phyloP scores from a whole-genome alignment of 1,140 invertebrate genomes.

The Eupristina koningsbergeri region DNA sequence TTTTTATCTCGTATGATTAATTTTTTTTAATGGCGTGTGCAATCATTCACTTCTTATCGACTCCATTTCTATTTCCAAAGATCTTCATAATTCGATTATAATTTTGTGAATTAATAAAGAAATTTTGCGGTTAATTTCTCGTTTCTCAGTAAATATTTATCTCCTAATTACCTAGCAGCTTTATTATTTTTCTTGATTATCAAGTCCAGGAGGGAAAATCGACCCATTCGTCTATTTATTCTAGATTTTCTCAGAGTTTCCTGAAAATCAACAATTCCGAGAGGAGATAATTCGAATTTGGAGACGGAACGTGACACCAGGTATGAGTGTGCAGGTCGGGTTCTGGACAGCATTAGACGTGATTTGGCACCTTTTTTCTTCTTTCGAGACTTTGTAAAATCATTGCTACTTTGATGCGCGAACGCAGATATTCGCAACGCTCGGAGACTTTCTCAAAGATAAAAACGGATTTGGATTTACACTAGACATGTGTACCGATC shows the following conservation, averaged over 20 bases:
- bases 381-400: not conserved
- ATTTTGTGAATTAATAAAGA: too few relatives aligned
- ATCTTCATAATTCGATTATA: not conserved
- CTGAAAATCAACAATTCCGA: not conserved
- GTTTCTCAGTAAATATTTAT: too few relatives aligned
- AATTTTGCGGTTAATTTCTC: too few relatives aligned
- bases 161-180: too few relatives aligned
- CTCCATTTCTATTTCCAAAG: too few relatives aligned
- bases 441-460: not conserved
- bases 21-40: not conserved
- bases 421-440: too few relatives aligned
- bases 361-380: not conserved
- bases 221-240: not conserved
- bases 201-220: too few relatives aligned
- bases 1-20: not conserved
- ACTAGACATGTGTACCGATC: not conserved
- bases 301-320: not conserved
- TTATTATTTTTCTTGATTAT: too few relatives aligned
- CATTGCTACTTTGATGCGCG: too few relatives aligned
- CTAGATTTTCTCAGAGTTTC: not conserved
- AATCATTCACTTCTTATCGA: not conserved
- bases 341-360: not conserved
- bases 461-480: constrained; percentile 3
- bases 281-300: not conserved
- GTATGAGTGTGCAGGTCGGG: not conserved